Base-by-base conservation (phyloP, 1,140 invertebrate species). In the Archivesica marissinica region DNA sequence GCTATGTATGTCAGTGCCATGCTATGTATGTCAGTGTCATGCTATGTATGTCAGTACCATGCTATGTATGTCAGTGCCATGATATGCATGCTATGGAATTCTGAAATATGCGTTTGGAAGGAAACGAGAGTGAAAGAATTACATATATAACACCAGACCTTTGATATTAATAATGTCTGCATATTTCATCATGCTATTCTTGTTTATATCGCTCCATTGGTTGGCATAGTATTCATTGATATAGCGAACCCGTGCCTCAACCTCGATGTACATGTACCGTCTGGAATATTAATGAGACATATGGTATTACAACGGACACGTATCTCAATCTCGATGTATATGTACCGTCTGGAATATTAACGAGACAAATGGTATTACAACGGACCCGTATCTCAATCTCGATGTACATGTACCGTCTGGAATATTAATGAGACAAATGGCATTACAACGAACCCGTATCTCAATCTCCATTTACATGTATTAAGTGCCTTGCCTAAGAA, bases 251-350 rank as follows among this genome's bases (percentile, higher is more conserved):
- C 75, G 20, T 0, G 75, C 28, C 17, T 77, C 75, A 13, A 77
- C 75, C 38, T 77, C 75, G 2, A 30, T 61, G 13, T 56, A 61
- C 75, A 77, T 77, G 54, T 77, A 77, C 13, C 52, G n/a, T 41
- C 72, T 74, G 47, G 7, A n/a, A 9, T 9, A 9, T 9, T 9
- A 47, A 47, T 47, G 7, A 7, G 7, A 47, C 7, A 17, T 7
- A 17, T 47, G 7, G 17, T 47, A 47, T 47, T 47, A 7, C 41
- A 47, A 17, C 17, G 17, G 41, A n/a, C n/a, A n/a, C 41, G 17
- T 17, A 9, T 9, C 41, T 17, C 41, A 47, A 47, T 7, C 7
- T 47, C 17, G 41, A 9, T 47, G 7, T 9, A 47, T 9, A 9
- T 17, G 7, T 7, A 47, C 41, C 41, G 7, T 17, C 41, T n/a